These are phyloP conservation scores for Mechanitis mazaeus DNA, from an alignment of 2,888 invertebrate genomes.

Conservation along the genomic window DNA sequence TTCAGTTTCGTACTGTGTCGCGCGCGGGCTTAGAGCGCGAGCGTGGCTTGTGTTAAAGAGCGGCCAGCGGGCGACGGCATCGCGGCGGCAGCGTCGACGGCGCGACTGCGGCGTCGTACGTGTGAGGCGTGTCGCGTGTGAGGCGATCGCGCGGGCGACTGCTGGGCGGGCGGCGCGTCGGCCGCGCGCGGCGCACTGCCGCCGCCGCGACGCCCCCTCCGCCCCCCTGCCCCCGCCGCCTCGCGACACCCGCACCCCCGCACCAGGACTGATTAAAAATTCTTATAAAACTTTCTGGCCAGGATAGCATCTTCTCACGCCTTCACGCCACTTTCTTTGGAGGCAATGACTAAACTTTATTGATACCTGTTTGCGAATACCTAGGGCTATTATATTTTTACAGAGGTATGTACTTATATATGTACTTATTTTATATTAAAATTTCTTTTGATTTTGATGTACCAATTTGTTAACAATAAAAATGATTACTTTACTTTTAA, in stretches of 20 bases:
- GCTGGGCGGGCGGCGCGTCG: slow-evolving; percentile 70
- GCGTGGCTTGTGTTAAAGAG: slow-evolving; percentile 32
- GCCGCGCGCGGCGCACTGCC: slow-evolving; percentile 78
- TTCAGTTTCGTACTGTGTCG: slow-evolving; percentile 69
- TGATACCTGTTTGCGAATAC: slow-evolving; percentile 18
- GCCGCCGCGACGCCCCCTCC: slow-evolving; percentile 52
- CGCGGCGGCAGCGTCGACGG: slow-evolving; percentile 30
- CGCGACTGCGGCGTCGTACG: slow-evolving; percentile 33
- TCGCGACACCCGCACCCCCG: slow-evolving; percentile 37
- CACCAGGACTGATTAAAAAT: slow-evolving; percentile 55
- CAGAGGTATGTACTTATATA: background rate
- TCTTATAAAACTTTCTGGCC: slow-evolving; percentile 57
- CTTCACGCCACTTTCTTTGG: slow-evolving; percentile 26
- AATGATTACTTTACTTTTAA: too few relatives aligned
- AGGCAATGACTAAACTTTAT: slow-evolving; percentile 24
- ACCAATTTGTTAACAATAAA: too few relatives aligned
- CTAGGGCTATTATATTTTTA: slow-evolving; percentile 19
- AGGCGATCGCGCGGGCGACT: slow-evolving; percentile 42
- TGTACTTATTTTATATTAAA: background rate
- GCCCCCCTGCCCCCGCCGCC: slow-evolving; percentile 40
- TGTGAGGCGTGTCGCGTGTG: slow-evolving; percentile 12
- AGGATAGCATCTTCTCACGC: slow-evolving; percentile 26
- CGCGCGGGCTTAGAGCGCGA: slow-evolving; percentile 55
- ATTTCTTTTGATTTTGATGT: too few relatives aligned
- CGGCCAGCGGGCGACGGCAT: slow-evolving; percentile 36